Evolutionary conservation across 2,797 vertebrate genomes (phyloP).

Genomic region (Streptopelia turtur): DNA sequence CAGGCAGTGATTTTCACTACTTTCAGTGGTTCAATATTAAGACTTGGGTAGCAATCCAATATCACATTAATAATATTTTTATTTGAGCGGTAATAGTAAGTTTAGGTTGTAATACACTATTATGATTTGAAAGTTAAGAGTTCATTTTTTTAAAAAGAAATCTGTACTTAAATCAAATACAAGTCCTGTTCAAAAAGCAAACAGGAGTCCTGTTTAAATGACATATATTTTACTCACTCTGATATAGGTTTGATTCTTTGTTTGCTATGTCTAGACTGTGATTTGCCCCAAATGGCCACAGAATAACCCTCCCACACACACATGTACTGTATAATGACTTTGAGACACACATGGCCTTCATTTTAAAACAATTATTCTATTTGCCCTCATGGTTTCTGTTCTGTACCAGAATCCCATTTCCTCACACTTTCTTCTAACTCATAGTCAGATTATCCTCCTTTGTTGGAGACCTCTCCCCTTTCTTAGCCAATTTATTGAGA

Average conservation of each 20-base stretch:
- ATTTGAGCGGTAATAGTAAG: not conserved
- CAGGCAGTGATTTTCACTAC: not conserved
- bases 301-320: not conserved
- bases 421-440: not conserved
- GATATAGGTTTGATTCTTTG: not conserved
- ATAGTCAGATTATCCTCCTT: not conserved
- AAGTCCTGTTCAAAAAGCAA: not conserved
- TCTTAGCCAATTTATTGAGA: not conserved
- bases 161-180: not conserved
- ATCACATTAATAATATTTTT: not conserved
- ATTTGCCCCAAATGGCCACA: not conserved
- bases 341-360: not conserved
- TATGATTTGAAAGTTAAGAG: not conserved
- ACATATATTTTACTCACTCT: not conserved
- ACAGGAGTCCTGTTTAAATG: not conserved
- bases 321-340: not conserved
- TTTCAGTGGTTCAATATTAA: not conserved
- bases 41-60: not conserved
- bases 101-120: not conserved
- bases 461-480: not conserved
- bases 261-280: not conserved
- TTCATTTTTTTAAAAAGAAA: not conserved
- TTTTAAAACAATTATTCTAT: not conserved
- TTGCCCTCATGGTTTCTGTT: not conserved
- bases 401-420: not conserved